Percentiles rank a stretch among this genome's conserved stretches.
Evolutionary conservation across 2,888 invertebrate species (phyloP).

Genomic region (Agrilus mali): DNA sequence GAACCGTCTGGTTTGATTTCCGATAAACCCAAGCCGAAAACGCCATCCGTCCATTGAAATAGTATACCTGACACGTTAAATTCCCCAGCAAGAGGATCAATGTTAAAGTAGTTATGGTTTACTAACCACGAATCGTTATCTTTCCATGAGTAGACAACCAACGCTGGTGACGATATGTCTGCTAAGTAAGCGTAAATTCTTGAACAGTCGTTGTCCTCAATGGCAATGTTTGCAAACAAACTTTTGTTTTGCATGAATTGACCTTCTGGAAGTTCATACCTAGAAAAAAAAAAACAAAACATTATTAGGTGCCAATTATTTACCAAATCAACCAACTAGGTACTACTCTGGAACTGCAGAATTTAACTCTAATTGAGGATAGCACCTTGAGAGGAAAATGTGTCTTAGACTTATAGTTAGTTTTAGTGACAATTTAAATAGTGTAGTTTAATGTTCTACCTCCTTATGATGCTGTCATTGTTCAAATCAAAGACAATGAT

Average conservation of each 20-base stretch:
- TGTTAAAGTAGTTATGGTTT: conserved; percentile 40
- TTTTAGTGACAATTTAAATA: too few relatives aligned
- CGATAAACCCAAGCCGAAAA: conserved; percentile 62
- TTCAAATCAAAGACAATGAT: conserved; percentile 51
- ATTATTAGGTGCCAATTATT: too few relatives aligned
- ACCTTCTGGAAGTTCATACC: conserved; percentile 46
- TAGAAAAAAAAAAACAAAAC: too few relatives aligned
- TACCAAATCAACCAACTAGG: too few relatives aligned
- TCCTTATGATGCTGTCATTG: conserved; percentile 55
- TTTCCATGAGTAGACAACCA: conserved; percentile 67
- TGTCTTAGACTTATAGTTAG: too few relatives aligned
- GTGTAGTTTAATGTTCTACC: conserved; percentile 15
- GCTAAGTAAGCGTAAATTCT: conserved; percentile 61
- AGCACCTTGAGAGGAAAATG: too few relatives aligned
- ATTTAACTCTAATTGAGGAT: too few relatives aligned
- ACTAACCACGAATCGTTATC: conserved; percentile 62
- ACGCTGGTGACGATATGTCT: conserved; percentile 54
- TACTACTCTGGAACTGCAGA: too few relatives aligned
- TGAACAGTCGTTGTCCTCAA: conserved; percentile 62
- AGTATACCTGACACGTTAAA: conserved; percentile 56
- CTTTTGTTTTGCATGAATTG: conserved; percentile 52
- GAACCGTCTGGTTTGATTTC: conserved; percentile 50
- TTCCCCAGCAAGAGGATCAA: conserved; percentile 55
- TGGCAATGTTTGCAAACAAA: conserved; percentile 62
- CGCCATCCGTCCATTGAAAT: conserved; percentile 65